Conservation (phyloP, 2,113 vertebrate genomes). For the Erythrolamprus reginae region DNA sequence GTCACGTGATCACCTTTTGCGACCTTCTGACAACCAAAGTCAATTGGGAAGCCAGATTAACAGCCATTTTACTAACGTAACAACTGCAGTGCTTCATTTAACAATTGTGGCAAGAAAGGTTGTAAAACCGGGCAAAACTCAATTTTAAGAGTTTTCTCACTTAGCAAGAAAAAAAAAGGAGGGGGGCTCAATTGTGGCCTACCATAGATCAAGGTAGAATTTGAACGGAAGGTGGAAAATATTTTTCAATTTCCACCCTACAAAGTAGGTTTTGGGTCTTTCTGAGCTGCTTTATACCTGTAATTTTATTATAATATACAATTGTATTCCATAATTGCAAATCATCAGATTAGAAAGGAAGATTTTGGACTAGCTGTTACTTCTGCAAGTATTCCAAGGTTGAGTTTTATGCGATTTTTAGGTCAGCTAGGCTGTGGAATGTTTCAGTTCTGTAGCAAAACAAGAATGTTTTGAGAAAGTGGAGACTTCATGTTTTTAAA, state of each 20-base stretch:
- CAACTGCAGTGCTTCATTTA: neutral
- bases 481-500: neutral
- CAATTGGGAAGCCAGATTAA: neutral
- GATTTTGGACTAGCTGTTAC: neutral
- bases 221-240: neutral
- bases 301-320: neutral
- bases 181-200: neutral
- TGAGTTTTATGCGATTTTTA: neutral
- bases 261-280: too few species aligned
- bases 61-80: neutral
- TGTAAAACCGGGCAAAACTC: neutral
- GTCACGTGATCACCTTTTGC: neutral
- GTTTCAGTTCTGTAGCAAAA: neutral
- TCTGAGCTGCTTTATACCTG: neutral
- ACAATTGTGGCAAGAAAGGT: neutral
- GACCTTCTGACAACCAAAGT: neutral
- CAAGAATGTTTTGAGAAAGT: neutral
- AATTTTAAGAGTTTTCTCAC: neutral
- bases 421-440: neutral
- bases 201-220: neutral
- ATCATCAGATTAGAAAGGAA: neutral
- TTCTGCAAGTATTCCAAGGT: neutral
- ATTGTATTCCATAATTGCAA: neutral
- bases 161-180: neutral
- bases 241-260: neutral